phyloP scores from a whole-genome alignment of 1,140 invertebrate genomes.

The Zaprionus africanus region DNA sequence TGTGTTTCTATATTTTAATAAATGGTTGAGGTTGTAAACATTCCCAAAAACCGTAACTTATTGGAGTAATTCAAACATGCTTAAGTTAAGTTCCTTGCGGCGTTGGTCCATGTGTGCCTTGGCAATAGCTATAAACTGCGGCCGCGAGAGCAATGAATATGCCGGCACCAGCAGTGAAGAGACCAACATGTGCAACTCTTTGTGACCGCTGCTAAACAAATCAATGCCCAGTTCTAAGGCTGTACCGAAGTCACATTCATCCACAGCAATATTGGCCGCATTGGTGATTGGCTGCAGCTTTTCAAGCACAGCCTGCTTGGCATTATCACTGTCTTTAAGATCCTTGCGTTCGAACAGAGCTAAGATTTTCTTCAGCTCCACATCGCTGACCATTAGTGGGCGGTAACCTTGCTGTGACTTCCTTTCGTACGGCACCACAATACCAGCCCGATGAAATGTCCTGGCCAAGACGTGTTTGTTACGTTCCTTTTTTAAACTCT shows the following conservation, averaged over 20 bases:
- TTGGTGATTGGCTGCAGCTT: constrained; percentile 92
- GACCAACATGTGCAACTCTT: constrained; percentile 88
- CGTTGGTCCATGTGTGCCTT: constrained; percentile 87
- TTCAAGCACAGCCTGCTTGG: constrained; percentile 86
- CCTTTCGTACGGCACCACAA: constrained; percentile 94
- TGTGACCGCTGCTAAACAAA: constrained; percentile 91
- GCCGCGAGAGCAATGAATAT: constrained; percentile 91
- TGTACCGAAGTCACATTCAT: constrained; percentile 97
- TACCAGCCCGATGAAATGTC: constrained; percentile 93
- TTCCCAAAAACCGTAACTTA: constrained; percentile 20
- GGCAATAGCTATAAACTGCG: constrained; percentile 91
- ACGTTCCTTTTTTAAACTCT: constrained; percentile 85
- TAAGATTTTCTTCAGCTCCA: constrained; percentile 91
- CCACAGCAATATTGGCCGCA: constrained; percentile 87
- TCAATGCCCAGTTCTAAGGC: constrained; percentile 94
- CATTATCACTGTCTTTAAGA: constrained; percentile 86
- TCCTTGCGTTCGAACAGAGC: constrained; percentile 87
- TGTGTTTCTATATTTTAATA: constrained; percentile 46
- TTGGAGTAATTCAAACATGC: constrained; percentile 46
- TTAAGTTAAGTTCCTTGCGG: constrained; percentile 45
- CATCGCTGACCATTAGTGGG: constrained; percentile 89
- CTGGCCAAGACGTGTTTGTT: constrained; percentile 90
- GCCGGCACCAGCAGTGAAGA: constrained; percentile 89
- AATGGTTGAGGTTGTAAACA: constrained; percentile 52
- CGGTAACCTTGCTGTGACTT: constrained; percentile 93